Evolutionary conservation across 2,888 invertebrate species (phyloP).

Genomic region (Halictus ligatus): DNA sequence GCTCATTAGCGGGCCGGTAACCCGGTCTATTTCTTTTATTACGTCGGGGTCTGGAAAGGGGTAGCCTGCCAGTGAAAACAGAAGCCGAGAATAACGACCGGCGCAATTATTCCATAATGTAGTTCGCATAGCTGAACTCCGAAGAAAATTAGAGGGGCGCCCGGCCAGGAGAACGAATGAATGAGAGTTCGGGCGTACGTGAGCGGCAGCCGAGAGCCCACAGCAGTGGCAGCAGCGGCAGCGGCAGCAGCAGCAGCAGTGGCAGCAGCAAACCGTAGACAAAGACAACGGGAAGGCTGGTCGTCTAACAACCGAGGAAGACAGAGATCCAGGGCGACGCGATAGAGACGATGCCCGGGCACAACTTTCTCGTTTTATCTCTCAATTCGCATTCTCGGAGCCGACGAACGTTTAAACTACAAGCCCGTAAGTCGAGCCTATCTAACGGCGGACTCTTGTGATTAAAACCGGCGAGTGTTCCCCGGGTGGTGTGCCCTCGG

Average conservation of each 20-base stretch:
- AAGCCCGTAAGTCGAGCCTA: constrained; percentile 76
- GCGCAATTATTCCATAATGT: constrained; percentile 81
- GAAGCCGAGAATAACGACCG: constrained; percentile 74
- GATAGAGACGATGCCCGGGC: constrained; percentile 63
- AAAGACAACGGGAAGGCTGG: constrained; percentile 41
- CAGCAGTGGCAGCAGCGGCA: not conserved
- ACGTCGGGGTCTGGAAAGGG: constrained; percentile 63
- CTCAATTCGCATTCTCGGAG: constrained; percentile 81
- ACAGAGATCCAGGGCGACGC: constrained; percentile 33
- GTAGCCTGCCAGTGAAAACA: constrained; percentile 69
- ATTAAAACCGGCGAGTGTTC: constrained; percentile 76
- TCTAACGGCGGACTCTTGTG: constrained; percentile 77
- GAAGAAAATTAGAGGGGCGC: constrained; percentile 80
- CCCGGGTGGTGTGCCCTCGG: constrained; percentile 5
- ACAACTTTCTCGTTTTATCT: constrained; percentile 82
- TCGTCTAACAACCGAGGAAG: constrained; percentile 51
- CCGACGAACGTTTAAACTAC: constrained; percentile 80
- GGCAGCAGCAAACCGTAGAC: constrained; percentile 34
- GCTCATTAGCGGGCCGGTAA: constrained; percentile 13
- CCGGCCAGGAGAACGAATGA: constrained; percentile 66
- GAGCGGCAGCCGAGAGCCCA: constrained; percentile 44
- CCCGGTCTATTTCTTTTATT: constrained; percentile 61
- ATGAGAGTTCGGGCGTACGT: constrained; percentile 71
- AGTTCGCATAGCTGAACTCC: constrained; percentile 80
- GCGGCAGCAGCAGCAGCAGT: not conserved